Evolutionary conservation across 1,140 invertebrate genomes (phyloP), one percentile per base, ranked within the genome.

Genomic region (Linepithema humile): DNA sequence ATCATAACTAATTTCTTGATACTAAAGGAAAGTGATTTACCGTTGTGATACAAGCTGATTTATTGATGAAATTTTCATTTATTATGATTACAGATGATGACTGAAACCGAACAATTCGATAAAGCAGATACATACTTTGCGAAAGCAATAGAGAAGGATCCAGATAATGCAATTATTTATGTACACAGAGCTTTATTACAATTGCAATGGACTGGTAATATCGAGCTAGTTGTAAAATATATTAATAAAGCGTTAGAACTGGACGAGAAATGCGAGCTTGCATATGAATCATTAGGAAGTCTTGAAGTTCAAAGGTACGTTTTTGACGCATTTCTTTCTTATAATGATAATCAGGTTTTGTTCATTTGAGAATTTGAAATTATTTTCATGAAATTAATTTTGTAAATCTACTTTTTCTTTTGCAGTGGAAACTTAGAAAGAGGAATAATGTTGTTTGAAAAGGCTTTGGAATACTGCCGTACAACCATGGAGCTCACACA

Each of bases 251-350:
- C 98, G 3, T 96, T 99, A 77, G 96, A 97, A 91, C 95, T 98
- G 83, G 98, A 99, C 95, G 96, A 97, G 32, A 98, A 97, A 93
- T 99, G 98, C 95, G 97, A 98, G 95, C 97, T 98, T 95, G 98
- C 97, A 15, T 99, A 98, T 94, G 98, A 99, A 95, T 98, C 98
- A 35, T 95, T 99, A 64, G 98, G 97, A 83, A 98, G 98, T 1
- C 97, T 99, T 85, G 97, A 98, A 96, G 97, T 99, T 85, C 98
- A 99, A 95, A 96, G 97, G 97, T 98, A 95, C 95, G 15, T 78
- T 45, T 67, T 20, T 17, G 48, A 45, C 45, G 43, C 26, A 29
- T 43, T 38, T 26, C 0, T 35, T 65, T 48, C 23, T 29, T 35
- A 64, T 65, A 6, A 69, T 67, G 64, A 20, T n/a, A 23, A 5